Evolutionary conservation across 2,113 vertebrate genomes (phyloP).

Genomic region (Ptilonorhynchus violaceus): DNA sequence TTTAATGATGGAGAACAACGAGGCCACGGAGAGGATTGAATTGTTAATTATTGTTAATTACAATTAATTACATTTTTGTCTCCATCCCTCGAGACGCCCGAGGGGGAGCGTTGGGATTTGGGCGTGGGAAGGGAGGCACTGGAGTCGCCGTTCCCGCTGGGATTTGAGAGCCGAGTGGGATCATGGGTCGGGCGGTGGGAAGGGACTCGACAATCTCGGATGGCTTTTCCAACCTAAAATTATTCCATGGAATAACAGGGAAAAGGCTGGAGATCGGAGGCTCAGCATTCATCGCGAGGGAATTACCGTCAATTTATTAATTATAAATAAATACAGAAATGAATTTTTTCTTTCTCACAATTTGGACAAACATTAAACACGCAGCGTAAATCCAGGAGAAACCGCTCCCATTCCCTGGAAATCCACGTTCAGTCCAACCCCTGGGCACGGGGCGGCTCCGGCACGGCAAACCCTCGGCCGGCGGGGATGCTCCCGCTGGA

Average conservation of each 20-base stretch:
- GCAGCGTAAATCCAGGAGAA: background rate
- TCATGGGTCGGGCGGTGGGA: background rate
- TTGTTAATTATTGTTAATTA: background rate
- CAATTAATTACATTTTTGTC: too few relatives aligned
- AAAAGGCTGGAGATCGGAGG: background rate
- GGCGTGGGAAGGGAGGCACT: fast-evolving
- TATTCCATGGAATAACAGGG: background rate
- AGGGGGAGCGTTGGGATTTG: background rate
- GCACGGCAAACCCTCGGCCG: background rate
- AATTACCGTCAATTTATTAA: background rate
- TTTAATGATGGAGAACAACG: background rate
- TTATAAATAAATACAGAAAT: background rate
- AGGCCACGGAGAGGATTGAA: fast-evolving
- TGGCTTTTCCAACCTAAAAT: background rate
- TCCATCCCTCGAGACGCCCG: background rate
- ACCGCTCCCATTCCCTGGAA: background rate
- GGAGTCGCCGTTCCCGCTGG: background rate
- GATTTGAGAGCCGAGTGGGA: background rate
- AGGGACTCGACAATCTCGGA: fast-evolving
- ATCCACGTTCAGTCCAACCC: fast-evolving
- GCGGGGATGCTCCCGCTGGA: background rate
- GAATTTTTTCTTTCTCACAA: background rate
- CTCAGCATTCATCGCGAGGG: background rate
- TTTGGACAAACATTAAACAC: fast-evolving
- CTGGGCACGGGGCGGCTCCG: background rate